phyloP scores from a whole-genome alignment of 2,797 vertebrate species.

The Steatocranus sp. region DNA sequence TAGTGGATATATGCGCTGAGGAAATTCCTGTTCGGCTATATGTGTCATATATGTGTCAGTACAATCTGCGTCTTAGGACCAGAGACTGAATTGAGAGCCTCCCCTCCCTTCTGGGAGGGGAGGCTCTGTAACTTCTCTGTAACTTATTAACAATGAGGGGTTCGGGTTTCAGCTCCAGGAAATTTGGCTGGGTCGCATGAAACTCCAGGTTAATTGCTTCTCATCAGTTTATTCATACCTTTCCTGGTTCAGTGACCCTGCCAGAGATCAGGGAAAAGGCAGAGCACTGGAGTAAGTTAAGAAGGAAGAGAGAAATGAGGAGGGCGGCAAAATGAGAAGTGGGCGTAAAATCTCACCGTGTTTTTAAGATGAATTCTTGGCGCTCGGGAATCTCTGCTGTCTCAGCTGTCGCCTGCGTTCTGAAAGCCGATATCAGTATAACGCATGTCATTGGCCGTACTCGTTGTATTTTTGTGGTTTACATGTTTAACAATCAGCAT shows the following conservation, averaged over 20 bases:
- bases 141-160: conserved; percentile 55
- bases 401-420: background rate
- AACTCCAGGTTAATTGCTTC: conserved; percentile 32
- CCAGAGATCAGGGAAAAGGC: background rate
- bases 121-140: no score
- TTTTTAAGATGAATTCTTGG: background rate
- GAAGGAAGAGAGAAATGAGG: background rate
- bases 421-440: background rate
- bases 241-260: background rate
- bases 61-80: conserved; percentile 12
- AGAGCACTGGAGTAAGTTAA: background rate
- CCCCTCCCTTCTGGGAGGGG: conserved; percentile 17
- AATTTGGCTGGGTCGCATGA: background rate
- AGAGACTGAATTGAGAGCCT: conserved; percentile 18
- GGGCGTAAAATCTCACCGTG: background rate
- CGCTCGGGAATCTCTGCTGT: background rate
- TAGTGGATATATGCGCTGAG: background rate
- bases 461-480: background rate
- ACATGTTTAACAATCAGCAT: background rate
- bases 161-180: conserved; percentile 39
- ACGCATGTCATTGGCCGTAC: background rate
- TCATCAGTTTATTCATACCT: conserved; percentile 29
- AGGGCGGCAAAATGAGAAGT: background rate
- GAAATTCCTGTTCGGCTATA: background rate
- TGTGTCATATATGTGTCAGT: conserved; percentile 3